A percentile compares a stretch with the other conserved stretches of the same genome.
Conservation (phyloP, 2,113 vertebrate species). For the Petroica traversi region DNA sequence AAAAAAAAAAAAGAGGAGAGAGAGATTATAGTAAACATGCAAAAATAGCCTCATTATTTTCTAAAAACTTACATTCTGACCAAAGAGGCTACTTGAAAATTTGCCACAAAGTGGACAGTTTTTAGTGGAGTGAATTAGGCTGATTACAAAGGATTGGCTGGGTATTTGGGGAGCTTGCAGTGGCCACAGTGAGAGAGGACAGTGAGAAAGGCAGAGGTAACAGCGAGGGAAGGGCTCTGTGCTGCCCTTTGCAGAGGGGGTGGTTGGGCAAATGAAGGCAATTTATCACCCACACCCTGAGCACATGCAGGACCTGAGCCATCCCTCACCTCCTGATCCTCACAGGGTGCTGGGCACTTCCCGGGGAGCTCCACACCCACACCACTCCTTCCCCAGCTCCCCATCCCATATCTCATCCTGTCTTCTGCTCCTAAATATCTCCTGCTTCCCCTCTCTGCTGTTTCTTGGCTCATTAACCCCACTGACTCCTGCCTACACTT, state of each 20-base stretch:
- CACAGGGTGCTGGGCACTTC: neutral
- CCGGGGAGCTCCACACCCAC: neutral
- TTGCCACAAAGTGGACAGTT: neutral
- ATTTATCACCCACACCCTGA: conserved; percentile 27
- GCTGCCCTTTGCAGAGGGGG: neutral
- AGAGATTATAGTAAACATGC: neutral
- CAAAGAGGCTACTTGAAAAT: neutral
- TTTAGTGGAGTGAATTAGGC: neutral
- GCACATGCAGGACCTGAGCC: neutral
- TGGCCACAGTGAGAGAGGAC: neutral
- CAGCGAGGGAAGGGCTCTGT: neutral
- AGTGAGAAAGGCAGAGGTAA: neutral
- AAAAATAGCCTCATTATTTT: neutral
- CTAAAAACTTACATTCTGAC: neutral
- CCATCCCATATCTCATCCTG: neutral
- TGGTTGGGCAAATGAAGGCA: conserved; percentile 7
- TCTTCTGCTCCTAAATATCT: neutral
- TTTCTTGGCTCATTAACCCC: neutral
- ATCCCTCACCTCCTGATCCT: neutral
- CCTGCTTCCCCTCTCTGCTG: neutral
- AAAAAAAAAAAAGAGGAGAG: neutral
- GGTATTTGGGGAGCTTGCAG: neutral
- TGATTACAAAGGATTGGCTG: neutral
- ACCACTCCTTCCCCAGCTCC: neutral
- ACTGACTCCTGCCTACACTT: neutral